Conservation (phyloP, 1,140 invertebrate genomes). For the Drosophila melanogaster region DNA sequence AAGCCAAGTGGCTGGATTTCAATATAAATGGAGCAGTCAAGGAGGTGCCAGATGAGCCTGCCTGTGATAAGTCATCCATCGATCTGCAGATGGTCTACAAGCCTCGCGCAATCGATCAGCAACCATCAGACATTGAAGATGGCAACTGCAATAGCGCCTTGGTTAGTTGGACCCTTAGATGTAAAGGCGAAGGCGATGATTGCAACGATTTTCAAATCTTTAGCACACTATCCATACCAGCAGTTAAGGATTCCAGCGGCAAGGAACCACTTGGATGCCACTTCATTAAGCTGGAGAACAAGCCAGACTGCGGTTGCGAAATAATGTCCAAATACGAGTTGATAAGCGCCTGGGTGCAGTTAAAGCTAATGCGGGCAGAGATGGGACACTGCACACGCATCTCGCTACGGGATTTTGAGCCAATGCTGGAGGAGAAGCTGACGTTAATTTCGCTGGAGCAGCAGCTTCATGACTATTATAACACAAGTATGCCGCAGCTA, state of each 20-base stretch:
- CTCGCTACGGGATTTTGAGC: constrained; percentile 43
- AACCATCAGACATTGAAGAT: not conserved
- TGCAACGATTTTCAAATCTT: constrained; percentile 35
- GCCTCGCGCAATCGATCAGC: constrained; percentile 15
- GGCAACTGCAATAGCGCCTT: constrained; percentile 38
- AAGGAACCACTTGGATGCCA: constrained; percentile 48
- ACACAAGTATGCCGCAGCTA: constrained; percentile 45
- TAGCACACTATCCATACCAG: constrained; percentile 46
- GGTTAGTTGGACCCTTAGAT: constrained; percentile 45
- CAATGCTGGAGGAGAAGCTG: constrained; percentile 56
- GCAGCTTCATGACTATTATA: constrained; percentile 55
- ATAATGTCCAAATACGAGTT: constrained; percentile 73
- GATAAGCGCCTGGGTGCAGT: constrained; percentile 66
- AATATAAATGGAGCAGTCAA: constrained; percentile 3
- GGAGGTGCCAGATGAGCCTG: not conserved
- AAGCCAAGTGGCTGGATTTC: constrained; percentile 43
- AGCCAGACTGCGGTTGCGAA: constrained; percentile 76
- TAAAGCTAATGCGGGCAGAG: constrained; percentile 49
- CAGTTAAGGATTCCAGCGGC: constrained; percentile 17
- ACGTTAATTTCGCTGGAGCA: constrained; percentile 46
- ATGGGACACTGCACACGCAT: constrained; percentile 52
- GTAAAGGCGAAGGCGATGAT: not conserved
- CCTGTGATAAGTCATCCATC: not conserved
- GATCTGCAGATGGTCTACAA: constrained; percentile 36
- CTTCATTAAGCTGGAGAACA: constrained; percentile 69